phyloP scores from a whole-genome alignment of 2,113 vertebrate genomes.

The Guaruba guarouba region DNA sequence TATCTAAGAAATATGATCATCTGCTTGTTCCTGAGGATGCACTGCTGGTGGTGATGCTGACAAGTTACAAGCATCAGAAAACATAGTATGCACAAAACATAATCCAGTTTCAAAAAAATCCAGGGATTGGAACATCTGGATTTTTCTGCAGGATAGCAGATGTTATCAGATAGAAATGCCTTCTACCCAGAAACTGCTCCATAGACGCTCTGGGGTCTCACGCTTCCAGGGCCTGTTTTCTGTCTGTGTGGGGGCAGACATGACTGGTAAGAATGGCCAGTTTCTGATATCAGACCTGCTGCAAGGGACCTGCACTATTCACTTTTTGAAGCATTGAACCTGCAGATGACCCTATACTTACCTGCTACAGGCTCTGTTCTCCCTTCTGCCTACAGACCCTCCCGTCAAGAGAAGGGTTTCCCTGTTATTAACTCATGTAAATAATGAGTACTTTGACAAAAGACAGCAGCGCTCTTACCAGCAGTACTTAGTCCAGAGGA shows the following conservation, averaged over 20 bases:
- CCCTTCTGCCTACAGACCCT: background rate
- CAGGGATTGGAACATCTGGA: background rate
- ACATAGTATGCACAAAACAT: background rate
- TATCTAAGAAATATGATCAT: accelerated
- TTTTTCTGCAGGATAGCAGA: background rate
- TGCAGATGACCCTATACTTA: background rate
- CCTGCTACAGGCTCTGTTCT: background rate
- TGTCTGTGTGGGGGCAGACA: accelerated
- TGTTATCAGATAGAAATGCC: background rate
- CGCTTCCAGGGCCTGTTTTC: background rate
- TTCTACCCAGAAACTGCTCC: background rate
- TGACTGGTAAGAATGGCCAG: background rate
- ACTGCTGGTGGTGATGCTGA: background rate
- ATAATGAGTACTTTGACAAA: background rate
- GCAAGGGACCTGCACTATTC: background rate
- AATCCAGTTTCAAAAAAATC: background rate
- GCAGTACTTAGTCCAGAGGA: background rate
- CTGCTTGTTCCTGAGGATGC: background rate
- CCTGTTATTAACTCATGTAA: background rate
- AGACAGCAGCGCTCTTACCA: background rate
- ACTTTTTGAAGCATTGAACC: background rate
- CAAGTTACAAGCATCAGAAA: background rate
- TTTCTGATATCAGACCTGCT: background rate
- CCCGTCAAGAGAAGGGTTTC: background rate
- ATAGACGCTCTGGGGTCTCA: background rate